These are phyloP conservation scores for Glossophaga mutica DNA, from an alignment of 2,797 vertebrate genomes.

Conservation along the genomic window DNA sequence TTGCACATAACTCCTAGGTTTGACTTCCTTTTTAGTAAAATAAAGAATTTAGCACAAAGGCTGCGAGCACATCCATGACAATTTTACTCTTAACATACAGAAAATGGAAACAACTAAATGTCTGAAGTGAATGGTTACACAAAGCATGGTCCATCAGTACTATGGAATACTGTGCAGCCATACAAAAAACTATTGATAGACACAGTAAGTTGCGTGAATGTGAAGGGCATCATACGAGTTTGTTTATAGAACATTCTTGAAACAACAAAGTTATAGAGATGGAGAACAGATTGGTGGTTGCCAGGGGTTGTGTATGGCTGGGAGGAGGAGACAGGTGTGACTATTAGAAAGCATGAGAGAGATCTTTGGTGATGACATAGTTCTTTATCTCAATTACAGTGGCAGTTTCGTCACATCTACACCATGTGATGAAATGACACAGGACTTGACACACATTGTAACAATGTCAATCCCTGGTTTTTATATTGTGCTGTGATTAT, in stretches of 20 bases:
- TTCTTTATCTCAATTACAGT: neutral
- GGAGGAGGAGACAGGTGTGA: neutral
- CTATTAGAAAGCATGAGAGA: neutral
- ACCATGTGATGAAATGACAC: neutral
- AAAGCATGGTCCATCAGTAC: neutral
- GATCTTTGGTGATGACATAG: neutral
- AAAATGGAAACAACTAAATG: neutral
- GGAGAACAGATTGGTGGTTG: neutral
- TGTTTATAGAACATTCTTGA: neutral
- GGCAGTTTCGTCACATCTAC: neutral
- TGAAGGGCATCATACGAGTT: neutral
- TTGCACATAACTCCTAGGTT: neutral
- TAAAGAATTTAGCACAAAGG: neutral
- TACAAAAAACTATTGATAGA: neutral
- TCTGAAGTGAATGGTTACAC: neutral
- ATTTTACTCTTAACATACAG: neutral
- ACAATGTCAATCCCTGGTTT: neutral
- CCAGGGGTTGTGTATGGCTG: neutral
- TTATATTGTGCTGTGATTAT: neutral
- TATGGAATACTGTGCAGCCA: neutral
- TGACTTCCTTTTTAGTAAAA: neutral
- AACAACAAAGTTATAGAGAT: neutral
- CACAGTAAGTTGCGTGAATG: neutral
- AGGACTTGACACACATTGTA: neutral
- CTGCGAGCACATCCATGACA: neutral